Evolutionary conservation across 2,797 vertebrate genomes (phyloP), one percentile per base, ranked within the genome.

Genomic region (Salarias fasciatus): DNA sequence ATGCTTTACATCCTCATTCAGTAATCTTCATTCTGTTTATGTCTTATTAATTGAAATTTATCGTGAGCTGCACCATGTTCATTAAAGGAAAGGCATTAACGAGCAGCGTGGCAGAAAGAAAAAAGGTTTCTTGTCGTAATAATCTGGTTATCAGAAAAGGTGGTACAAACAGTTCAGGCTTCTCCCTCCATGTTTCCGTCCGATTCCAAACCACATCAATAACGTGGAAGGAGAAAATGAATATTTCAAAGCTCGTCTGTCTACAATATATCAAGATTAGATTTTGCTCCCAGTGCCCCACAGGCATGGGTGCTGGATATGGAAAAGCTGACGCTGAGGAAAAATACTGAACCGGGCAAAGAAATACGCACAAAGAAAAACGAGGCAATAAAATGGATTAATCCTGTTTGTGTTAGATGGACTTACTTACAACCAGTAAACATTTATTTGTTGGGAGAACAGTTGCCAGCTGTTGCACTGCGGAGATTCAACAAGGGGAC

Each of bases 161-260:
- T 67, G 6, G 66, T 4, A 14, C 6, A 31, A 37, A 48, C 31
- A 29, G 38, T 35, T 53, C 30, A 59, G 28, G 37, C n/a, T 31
- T 5, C 11, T 46, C 48, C 12, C 15, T 6, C 5, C 1, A 35
- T 0, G 3, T 67, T 49, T 59, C 29, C 54, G 29, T 43, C 44
- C 45, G 47, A 15, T 28, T 48, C 43, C 51, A 46, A 54, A 45
- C 38, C 38, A 11, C 42, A 47, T 12, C 50, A 70, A 66, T 68
- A 75, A 63, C 33, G 7, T 53, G 49, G 49, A 72, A 11, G 48
- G 30, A 13, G 1, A 35, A 52, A 35, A 71, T 63, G 2, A 74
- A 62, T 83, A 77, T 79, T 81, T 85, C 61, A 79, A 45, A 63
- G 35, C 35, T 71, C 66, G 40, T 49, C 51, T 66, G 13, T 72